Evolutionary conservation across 2,113 vertebrate genomes (phyloP), one percentile per base, ranked within the genome.

Genomic region (Sorex araneus): DNA sequence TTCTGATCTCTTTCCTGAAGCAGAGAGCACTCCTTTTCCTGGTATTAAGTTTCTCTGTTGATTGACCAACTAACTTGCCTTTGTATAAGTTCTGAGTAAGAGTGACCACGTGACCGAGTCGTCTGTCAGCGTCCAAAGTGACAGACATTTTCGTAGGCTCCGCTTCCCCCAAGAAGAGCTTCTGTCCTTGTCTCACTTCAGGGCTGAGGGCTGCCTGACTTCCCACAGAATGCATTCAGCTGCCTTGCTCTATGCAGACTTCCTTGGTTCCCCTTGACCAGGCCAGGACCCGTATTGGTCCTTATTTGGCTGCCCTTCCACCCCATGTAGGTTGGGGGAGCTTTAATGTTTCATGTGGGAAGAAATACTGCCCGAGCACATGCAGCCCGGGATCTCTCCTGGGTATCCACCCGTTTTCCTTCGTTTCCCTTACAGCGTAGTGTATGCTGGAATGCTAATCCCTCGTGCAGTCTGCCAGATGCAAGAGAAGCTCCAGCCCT

Each of bases 131-230:
- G 95, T 93, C 84, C 86, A 95, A 47, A 94, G 89, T 95, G 92
- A 95, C 47, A 66, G 95, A 96, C 94, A n/a, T 97, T 97, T 97
- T 96, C 96, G 92, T 97, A 97, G 97, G 96, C 84, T 91, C 96
- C 97, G 95, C 86, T 97, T 98, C 96, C 96, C 96, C 98, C 98
- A 98, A 99, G 98, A 99, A 99, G 98, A 98, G 98, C 98, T 99
- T 99, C 98, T 99, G 98, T 99, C 98, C 98, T 98, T 98, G 98
- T 98, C 98, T 98, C 98, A 98, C 98, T 98, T 95, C 98, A 98
- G 98, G 98, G 97, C 97, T 97, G 95, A 96, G 96, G 97, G 97
- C 96, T 96, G 95, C 96, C 97, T 97, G 89, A 45, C 90, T 73
- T 95, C 92, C 95, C 82, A 60, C 57, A 92, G 92, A 95, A 54